These are phyloP conservation scores for Drosophila vallismaia DNA, from an alignment of 2,888 invertebrate genomes.

Conservation along the genomic window DNA sequence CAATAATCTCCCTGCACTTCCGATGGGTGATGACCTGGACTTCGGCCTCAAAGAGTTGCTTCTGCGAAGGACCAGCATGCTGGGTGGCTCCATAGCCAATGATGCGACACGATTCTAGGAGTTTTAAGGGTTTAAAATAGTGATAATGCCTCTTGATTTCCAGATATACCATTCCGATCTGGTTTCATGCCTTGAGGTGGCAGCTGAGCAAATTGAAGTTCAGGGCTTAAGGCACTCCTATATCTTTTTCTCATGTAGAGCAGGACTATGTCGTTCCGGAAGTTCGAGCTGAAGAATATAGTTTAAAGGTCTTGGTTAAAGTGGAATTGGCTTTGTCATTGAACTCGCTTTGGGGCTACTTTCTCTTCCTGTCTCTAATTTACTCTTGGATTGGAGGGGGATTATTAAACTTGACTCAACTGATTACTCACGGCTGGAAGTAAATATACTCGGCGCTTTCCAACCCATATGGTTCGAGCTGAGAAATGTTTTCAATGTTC, in stretches of 20 bases:
- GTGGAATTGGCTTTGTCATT: slow-evolving; percentile 3
- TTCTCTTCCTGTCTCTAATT: not conserved
- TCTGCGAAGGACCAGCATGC: slow-evolving; percentile 78
- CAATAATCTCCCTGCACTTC: slow-evolving; percentile 74
- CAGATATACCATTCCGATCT: slow-evolving; percentile 65
- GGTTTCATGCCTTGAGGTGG: slow-evolving; percentile 71
- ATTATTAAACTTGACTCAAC: slow-evolving; percentile 36
- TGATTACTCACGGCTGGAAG: slow-evolving; percentile 78
- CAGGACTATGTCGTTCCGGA: slow-evolving; percentile 82
- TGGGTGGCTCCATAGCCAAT: slow-evolving; percentile 82
- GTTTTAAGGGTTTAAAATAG: not conserved
- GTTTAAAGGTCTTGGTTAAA: not conserved
- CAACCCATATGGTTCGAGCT: slow-evolving; percentile 60
- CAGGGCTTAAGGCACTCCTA: slow-evolving; percentile 17
- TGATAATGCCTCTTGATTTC: not conserved
- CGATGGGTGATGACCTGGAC: slow-evolving; percentile 75
- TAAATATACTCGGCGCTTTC: slow-evolving; percentile 70
- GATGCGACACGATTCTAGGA: slow-evolving; percentile 76
- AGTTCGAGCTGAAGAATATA: slow-evolving; percentile 62
- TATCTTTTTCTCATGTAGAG: slow-evolving; percentile 61
- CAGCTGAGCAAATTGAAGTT: slow-evolving; percentile 62
- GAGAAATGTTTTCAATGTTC: slow-evolving; percentile 61
- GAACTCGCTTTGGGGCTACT: not conserved
- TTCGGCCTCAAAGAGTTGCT: slow-evolving; percentile 73
- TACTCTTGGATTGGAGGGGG: slow-evolving; percentile 8